Evolutionary conservation across 2,797 vertebrate species (phyloP), one percentile per base, ranked within the genome.

Genomic region (Sebastes minor): DNA sequence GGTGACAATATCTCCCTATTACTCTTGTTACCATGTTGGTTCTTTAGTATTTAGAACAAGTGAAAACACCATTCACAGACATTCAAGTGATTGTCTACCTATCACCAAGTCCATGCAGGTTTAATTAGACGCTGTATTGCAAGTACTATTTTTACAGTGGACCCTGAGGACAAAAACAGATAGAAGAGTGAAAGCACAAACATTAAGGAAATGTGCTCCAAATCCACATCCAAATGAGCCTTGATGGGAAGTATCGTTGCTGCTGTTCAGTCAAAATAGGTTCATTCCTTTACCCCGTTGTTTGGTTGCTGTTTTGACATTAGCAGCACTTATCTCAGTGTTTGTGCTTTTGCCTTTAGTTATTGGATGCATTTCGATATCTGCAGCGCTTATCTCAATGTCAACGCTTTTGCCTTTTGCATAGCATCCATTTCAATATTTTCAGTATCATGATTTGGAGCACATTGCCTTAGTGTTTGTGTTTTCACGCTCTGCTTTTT

Each of bases 181-280:
- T 14, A 38, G 13, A 63, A 30, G 59, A 68, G 78, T 42, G 33
- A 78, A 73, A 69, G 65, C 73, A 25, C 12, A 82, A 55, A 73
- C 71, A 80, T 76, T 38, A 76, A 28, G 13, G 12, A 66, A 52
- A 74, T 66, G 13, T 30, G 69, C 62, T 69, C 49, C n/a, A 33
- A 53, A 33, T 66, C 32, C n/a, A 66, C 20, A 65, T 61, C 46
- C 11, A 66, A 33, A 70, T 68, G 32, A 68, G 38, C 35, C 4
- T n/a, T 56, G 46, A 65, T 72, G 42, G 20, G 32, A 78, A 55
- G 33, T 63, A 18, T 63, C 27, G 60, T 68, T 62, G 49, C 23
- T 28, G 23, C 30, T 20, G 7, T n/a, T 52, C 49, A 76, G 56
- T 78, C 11, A 59, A 52, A 67, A 65, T 33, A 20, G 30, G 9